A percentile compares a stretch with the other conserved stretches of the same genome.
These are phyloP conservation scores for Desmophyllum pertusum DNA, from an alignment of 92 coral and sea anemone genomes.

Conservation along the genomic window DNA sequence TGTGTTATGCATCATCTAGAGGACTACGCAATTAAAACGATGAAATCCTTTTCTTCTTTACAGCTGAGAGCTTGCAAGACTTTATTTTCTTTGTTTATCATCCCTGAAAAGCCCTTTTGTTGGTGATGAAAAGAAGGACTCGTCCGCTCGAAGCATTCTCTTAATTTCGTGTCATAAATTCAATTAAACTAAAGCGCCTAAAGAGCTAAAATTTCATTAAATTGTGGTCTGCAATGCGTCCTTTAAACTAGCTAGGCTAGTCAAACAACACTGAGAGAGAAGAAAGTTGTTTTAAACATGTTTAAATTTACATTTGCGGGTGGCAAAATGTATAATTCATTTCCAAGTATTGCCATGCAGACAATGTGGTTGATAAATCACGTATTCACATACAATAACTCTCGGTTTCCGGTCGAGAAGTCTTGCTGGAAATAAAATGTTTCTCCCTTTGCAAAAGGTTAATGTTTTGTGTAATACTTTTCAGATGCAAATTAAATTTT, in stretches of 20 bases:
- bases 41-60: not conserved
- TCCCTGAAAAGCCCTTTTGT: conserved; percentile 1
- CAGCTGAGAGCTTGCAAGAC: not conserved
- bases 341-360: not conserved
- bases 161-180: not conserved
- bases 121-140: not conserved
- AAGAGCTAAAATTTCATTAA: not conserved
- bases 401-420: not conserved
- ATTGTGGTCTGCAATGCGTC: not conserved
- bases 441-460: not conserved
- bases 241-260: not conserved
- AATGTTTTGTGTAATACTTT: not conserved
- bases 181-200: not conserved
- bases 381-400: too few species aligned
- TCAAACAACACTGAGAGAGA: not conserved
- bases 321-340: conserved; percentile 28
- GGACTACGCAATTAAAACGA: not conserved
- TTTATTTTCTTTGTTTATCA: not conserved
- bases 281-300: not conserved
- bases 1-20: not conserved
- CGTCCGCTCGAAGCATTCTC: not conserved
- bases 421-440: not conserved
- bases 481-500: not conserved
- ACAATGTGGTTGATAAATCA: not conserved
- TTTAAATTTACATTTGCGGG: conserved; percentile 14